phyloP scores from a whole-genome alignment of 1,140 invertebrate species.

The Laupala kohalensis region DNA sequence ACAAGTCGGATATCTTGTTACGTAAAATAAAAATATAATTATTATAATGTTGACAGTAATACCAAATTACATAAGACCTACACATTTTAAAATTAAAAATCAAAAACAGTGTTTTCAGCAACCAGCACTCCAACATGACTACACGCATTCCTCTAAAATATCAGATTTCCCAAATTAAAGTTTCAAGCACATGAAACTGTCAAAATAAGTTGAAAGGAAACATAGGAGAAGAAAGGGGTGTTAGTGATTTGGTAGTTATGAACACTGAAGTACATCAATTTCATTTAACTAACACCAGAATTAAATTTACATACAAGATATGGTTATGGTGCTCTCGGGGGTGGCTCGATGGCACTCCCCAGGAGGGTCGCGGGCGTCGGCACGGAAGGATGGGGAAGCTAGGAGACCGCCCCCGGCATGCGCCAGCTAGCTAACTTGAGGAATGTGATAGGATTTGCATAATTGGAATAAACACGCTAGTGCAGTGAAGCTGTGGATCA shows the following conservation, averaged over 20 bases:
- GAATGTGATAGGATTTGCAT: slow-evolving; percentile 10
- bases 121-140: too few relatives aligned
- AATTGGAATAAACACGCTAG: slow-evolving; percentile 10
- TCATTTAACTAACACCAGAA: slow-evolving; percentile 9
- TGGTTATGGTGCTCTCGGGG: neutral
- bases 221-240: neutral
- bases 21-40: too few relatives aligned
- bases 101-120: too few relatives aligned
- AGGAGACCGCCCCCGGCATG: neutral
- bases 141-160: too few relatives aligned
- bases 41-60: too few relatives aligned
- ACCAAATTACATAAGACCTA: too few relatives aligned
- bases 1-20: too few relatives aligned
- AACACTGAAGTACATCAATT: slow-evolving; percentile 14
- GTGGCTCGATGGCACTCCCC: neutral
- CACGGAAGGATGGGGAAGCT: neutral
- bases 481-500: slow-evolving; percentile 10
- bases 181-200: neutral
- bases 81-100: too few relatives aligned
- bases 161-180: too few relatives aligned
- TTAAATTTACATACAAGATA: slow-evolving; percentile 14
- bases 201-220: neutral
- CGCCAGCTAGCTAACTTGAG: slow-evolving; percentile 5
- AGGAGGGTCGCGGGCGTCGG: neutral
- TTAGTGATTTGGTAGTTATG: slow-evolving; percentile 12